Evolutionary conservation across 2,113 vertebrate species (phyloP), one percentile per base, ranked within the genome.

Genomic region (Aegithalos caudatus): DNA sequence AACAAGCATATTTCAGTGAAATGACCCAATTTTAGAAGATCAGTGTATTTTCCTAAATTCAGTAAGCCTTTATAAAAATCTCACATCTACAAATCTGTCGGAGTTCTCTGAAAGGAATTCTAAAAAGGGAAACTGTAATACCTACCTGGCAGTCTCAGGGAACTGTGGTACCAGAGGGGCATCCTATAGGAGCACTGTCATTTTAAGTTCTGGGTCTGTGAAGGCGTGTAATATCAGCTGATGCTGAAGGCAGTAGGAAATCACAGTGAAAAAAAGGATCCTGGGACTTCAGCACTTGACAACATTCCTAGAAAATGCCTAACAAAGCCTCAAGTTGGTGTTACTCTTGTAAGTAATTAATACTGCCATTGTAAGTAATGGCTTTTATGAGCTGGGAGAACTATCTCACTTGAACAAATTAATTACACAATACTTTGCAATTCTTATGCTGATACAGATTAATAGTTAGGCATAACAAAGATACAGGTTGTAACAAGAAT

Each of bases 1-100:
- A 93, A 86, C 85, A 84, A 79, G 92, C 37, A 78, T 86, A 80
- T 94, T 88, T 87, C 86, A 58, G 71, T 92, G 72, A 90, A 97
- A 97, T 92, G 58, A 95, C 88, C 79, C 79, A 92, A 90, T 97
- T 92, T 92, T 90, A 87, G 77, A 89, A 86, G 84, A 94, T 92
- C 61, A 50, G 81, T 85, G 78, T 95, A 94, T 96, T 96, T 95
- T 95, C 70, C 58, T 91, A 84, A 94, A 91, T 90, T 91, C 54
- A 45, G 42, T 45, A 69, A 57, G 70, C 81, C 80, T 94, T 95
- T 92, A 73, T 86, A 81, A 86, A 91, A 93, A 48, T 79, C 45
- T 90, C 61, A 37, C 17, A 3, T 64, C 89, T 89, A 76, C 44
- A 78, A 78, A 94, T 88, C 72, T 78, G 20, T 64, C 72, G 44